A percentile compares a stretch with the other conserved stretches of the same genome.
These are phyloP conservation scores for Eretmochelys imbricata DNA, from an alignment of 2,113 vertebrate species.

Conservation along the genomic window DNA sequence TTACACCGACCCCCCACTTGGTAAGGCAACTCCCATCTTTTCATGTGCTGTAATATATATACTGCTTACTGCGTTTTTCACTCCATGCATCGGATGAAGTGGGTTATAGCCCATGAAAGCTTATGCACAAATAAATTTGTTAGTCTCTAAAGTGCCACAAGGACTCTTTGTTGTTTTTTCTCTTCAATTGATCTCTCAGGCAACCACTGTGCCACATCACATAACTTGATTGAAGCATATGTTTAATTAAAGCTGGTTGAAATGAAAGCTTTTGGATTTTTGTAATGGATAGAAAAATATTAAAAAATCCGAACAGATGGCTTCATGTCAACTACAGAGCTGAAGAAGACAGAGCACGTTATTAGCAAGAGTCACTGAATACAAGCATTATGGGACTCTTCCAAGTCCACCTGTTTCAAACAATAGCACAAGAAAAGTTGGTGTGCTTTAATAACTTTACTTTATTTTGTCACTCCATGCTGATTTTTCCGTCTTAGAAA, in stretches of 20 bases:
- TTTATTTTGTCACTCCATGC: not conserved
- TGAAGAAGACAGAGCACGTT: not conserved
- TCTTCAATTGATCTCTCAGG: not conserved
- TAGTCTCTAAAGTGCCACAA: no score
- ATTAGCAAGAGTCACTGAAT: not conserved
- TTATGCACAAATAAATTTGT: no score
- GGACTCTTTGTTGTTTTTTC: not conserved
- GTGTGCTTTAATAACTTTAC: not conserved
- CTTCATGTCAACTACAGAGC: not conserved
- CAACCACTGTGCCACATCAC: not conserved
- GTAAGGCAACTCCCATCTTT: no score
- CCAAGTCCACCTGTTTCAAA: not conserved
- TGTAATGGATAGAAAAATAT: not conserved
- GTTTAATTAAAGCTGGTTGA: not conserved
- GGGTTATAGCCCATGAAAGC: no score
- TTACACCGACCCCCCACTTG: no score
- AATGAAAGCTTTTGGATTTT: not conserved
- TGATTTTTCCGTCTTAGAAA: not conserved
- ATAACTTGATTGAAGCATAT: not conserved
- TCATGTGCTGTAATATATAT: no score
- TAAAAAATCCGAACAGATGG: not conserved
- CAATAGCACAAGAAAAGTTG: not conserved
- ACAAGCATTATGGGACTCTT: not conserved
- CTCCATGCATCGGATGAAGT: no score
- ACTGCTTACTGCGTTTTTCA: no score